Conservation (phyloP, 2,797 vertebrate species). For the Sebastes diploproa region DNA sequence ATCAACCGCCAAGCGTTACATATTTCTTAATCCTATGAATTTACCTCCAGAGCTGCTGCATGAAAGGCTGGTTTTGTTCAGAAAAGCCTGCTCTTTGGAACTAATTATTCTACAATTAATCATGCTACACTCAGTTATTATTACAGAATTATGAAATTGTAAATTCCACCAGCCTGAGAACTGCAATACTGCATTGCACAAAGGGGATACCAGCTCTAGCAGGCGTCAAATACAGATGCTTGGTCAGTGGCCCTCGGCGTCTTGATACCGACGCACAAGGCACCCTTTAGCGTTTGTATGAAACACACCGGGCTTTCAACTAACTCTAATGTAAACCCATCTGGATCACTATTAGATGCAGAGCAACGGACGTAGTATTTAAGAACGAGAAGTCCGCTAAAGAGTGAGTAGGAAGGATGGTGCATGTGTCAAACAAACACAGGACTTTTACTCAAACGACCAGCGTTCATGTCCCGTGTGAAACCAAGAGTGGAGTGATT, state of each 20-base stretch:
- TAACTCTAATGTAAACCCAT: not conserved
- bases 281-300: not conserved
- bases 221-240: not conserved
- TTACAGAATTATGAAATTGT: not conserved
- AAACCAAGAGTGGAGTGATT: too few relatives aligned
- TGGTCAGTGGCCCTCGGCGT: not conserved
- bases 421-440: too few relatives aligned
- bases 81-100: conserved; percentile 22
- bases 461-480: too few relatives aligned
- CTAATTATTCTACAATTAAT: not conserved
- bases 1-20: conserved; percentile 32
- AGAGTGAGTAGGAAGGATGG: too few relatives aligned
- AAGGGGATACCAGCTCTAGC: not conserved
- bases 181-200: not conserved
- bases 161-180: not conserved
- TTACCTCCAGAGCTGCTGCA: conserved; percentile 19
- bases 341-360: not conserved
- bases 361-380: not conserved
- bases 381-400: not conserved
- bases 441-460: too few relatives aligned
- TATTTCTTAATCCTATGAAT: conserved; percentile 47
- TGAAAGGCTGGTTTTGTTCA: conserved; percentile 61
- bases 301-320: not conserved
- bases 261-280: not conserved
- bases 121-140: not conserved